phyloP scores from a whole-genome alignment of 53 echinoderm and acorn worm genomes.

The Mesocentrotus franciscanus region DNA sequence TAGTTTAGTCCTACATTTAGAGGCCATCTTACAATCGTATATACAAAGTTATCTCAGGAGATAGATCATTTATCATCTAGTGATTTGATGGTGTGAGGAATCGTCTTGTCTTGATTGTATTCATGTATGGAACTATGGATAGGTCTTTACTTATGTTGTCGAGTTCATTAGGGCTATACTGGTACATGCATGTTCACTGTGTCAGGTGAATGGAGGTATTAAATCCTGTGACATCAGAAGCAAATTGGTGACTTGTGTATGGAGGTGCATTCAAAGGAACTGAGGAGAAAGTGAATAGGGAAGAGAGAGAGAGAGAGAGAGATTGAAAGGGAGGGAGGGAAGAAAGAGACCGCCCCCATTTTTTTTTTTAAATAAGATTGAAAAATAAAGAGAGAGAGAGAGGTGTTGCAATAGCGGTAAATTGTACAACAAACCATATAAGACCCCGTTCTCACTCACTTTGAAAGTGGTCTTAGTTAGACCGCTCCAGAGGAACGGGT shows the following conservation, averaged over 20 bases:
- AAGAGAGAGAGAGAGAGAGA: background rate
- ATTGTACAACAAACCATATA: no score
- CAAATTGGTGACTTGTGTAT: background rate
- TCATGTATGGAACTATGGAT: background rate
- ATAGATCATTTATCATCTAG: background rate
- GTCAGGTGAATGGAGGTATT: background rate
- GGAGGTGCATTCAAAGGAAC: background rate
- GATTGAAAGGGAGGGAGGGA: background rate
- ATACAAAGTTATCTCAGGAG: slow-evolving; percentile 34
- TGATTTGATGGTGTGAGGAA: background rate
- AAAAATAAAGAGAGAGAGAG: no score
- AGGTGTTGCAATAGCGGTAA: no score
- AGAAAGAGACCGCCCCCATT: no score
- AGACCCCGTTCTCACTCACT: no score
- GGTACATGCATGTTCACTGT: background rate
- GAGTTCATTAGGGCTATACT: background rate
- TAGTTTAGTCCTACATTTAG: background rate
- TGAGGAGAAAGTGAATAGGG: background rate
- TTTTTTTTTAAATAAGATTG: background rate
- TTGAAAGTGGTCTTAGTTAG: no score
- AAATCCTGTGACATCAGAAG: background rate
- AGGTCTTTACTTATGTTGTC: background rate
- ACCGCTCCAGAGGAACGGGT: no score
- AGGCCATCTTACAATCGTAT: background rate
- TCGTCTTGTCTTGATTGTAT: background rate